phyloP scores from a whole-genome alignment of 2,113 vertebrate species.

The Erinaceus europaeus region DNA sequence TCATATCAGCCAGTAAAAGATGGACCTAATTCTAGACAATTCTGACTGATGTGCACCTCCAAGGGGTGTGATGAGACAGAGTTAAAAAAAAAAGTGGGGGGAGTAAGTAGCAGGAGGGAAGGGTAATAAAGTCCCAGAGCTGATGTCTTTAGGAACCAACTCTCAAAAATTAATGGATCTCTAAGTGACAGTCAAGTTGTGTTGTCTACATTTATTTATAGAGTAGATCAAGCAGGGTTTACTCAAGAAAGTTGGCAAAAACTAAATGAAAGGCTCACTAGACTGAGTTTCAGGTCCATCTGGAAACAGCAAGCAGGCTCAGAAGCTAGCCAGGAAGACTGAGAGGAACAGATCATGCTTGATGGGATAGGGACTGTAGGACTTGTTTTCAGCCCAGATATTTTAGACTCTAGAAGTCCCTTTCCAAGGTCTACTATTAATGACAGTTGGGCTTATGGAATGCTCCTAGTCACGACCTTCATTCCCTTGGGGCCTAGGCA shows the following conservation, averaged over 20 bases:
- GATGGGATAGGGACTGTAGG: too few relatives aligned
- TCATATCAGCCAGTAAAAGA: neutral
- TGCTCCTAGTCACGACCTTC: too few relatives aligned
- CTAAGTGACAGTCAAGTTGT: too few relatives aligned
- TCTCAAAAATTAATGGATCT: neutral
- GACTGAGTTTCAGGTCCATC: neutral
- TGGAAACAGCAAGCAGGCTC: neutral
- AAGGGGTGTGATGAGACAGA: neutral
- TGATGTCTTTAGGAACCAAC: neutral
- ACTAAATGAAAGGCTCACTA: neutral
- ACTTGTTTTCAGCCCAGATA: too few relatives aligned
- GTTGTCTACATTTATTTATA: neutral
- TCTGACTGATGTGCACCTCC: neutral
- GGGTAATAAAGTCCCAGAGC: neutral
- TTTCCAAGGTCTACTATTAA: too few relatives aligned
- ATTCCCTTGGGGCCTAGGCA: neutral
- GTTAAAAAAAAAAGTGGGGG: neutral
- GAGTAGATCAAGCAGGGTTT: neutral
- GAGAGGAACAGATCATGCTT: neutral
- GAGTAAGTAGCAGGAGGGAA: neutral
- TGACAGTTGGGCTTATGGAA: neutral
- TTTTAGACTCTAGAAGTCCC: neutral
- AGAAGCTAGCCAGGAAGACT: neutral
- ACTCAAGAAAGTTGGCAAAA: neutral
- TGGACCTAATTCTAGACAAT: neutral